Conservation (phyloP, 2,888 invertebrate genomes). For the Euspilapteryx auroguttella region DNA sequence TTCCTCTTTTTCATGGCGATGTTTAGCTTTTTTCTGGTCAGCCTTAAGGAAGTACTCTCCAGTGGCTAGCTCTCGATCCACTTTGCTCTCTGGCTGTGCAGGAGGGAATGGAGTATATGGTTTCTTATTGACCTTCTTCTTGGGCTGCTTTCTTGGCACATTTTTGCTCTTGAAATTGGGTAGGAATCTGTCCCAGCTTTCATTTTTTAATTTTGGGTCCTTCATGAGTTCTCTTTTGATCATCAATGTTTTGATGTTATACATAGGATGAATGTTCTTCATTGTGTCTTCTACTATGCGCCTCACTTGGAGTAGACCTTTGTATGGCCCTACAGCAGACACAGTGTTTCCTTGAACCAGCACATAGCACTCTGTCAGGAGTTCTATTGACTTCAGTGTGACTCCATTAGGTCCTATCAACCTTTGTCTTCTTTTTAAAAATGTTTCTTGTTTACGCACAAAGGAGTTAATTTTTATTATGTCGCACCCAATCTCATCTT, state of each 20-base stretch:
- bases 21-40: conserved; percentile 73
- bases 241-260: conserved; percentile 96
- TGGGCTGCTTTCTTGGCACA: conserved; percentile 86
- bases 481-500: conserved; percentile 92
- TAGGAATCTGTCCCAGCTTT: conserved; percentile 95
- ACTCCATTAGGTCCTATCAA: conserved; percentile 98
- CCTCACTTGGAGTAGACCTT: conserved; percentile 83
- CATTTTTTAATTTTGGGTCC: conserved; percentile 87
- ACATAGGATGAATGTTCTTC: conserved; percentile 98
- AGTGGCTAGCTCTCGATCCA: conserved; percentile 89
- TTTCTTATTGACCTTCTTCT: conserved; percentile 86
- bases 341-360: conserved; percentile 98
- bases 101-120: conserved; percentile 98
- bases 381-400: conserved; percentile 94
- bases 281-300: conserved; percentile 95
- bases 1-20: conserved; percentile 73
- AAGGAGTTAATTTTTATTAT: conserved; percentile 94
- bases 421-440: conserved; percentile 91
- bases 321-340: conserved; percentile 93
- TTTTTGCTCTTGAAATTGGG: conserved; percentile 92
- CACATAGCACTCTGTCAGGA: conserved; percentile 95
- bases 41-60: conserved; percentile 97
- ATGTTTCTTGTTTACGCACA: conserved; percentile 89
- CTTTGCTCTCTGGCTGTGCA: conserved; percentile 87
- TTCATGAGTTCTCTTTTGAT: conserved; percentile 94